Percentiles rank a stretch among this genome's conserved stretches.
phyloP scores from a whole-genome alignment of 2,113 vertebrate genomes.

The Leptocoma aspasia region DNA sequence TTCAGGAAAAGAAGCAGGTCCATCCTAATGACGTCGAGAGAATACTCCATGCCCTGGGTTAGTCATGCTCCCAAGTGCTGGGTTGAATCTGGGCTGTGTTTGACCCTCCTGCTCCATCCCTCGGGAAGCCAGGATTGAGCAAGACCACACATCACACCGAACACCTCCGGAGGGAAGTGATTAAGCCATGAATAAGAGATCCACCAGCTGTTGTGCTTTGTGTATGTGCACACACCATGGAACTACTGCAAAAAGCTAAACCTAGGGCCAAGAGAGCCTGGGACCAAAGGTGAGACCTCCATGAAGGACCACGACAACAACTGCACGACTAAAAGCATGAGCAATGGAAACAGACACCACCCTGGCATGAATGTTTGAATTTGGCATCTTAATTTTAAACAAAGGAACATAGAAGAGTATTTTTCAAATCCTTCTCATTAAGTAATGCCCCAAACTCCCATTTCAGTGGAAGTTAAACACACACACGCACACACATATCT shows the following conservation, averaged over 20 bases:
- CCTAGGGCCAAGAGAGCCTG: neutral
- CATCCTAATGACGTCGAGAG: neutral
- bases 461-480: neutral
- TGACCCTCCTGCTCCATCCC: slow-evolving; percentile 19
- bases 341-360: neutral
- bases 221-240: neutral
- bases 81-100: neutral
- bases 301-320: slow-evolving; percentile 34
- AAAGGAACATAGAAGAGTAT: neutral
- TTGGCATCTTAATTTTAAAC: slow-evolving; percentile 23
- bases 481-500: neutral
- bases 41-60: neutral
- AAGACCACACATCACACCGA: slow-evolving; percentile 50
- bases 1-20: slow-evolving; percentile 40
- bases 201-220: slow-evolving; percentile 44
- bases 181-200: slow-evolving; percentile 65
- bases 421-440: slow-evolving; percentile 3
- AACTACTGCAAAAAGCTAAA: neutral
- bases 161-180: slow-evolving; percentile 57
- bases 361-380: neutral
- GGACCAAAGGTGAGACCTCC: slow-evolving; percentile 56
- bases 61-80: neutral
- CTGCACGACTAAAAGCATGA: slow-evolving; percentile 5
- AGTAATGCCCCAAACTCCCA: neutral
- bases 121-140: slow-evolving; percentile 26